A percentile compares a stretch with the other conserved stretches of the same genome.
These are phyloP conservation scores for Labroides dimidiatus DNA, from an alignment of 2,797 vertebrate species.

Conservation along the genomic window DNA sequence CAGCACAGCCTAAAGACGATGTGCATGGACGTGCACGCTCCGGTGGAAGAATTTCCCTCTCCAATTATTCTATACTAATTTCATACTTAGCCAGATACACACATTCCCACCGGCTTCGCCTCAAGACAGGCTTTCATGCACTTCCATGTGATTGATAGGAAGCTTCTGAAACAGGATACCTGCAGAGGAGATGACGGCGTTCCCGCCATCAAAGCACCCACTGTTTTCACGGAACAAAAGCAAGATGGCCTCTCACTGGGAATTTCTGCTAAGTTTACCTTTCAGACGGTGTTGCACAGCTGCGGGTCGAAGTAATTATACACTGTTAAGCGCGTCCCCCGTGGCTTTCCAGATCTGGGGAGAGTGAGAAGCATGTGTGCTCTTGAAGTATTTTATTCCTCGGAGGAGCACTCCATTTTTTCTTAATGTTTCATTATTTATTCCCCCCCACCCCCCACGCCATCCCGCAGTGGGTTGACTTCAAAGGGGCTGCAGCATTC, in stretches of 20 bases:
- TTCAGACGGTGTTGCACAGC: constrained; percentile 56
- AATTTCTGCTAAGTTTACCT: constrained; percentile 70
- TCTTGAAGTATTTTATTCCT: constrained; percentile 78
- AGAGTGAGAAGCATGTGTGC: constrained; percentile 58
- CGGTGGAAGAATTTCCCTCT: constrained; percentile 1
- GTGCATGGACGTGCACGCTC: constrained; percentile 11
- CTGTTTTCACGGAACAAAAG: constrained; percentile 67
- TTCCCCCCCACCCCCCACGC: constrained; percentile 20
- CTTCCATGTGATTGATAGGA: constrained; percentile 64
- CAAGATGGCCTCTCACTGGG: constrained; percentile 66
- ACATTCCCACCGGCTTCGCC: constrained; percentile 65
- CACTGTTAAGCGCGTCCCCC: constrained; percentile 64
- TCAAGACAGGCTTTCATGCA: constrained; percentile 63
- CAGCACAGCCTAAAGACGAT: neutral
- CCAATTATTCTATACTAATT: constrained; percentile 67
- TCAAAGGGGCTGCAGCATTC: constrained; percentile 77
- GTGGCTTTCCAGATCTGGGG: constrained; percentile 61
- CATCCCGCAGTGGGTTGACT: constrained; percentile 68
- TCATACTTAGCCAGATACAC: constrained; percentile 45
- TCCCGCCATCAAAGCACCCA: constrained; percentile 70
- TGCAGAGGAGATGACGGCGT: constrained; percentile 58
- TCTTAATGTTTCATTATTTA: constrained; percentile 61
- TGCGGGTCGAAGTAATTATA: constrained; percentile 76
- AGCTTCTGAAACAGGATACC: constrained; percentile 68
- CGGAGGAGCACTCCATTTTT: constrained; percentile 63